Evolutionary conservation across 2,888 invertebrate species (phyloP), one percentile per base, ranked within the genome.

Genomic region (Callimorpha dominula): DNA sequence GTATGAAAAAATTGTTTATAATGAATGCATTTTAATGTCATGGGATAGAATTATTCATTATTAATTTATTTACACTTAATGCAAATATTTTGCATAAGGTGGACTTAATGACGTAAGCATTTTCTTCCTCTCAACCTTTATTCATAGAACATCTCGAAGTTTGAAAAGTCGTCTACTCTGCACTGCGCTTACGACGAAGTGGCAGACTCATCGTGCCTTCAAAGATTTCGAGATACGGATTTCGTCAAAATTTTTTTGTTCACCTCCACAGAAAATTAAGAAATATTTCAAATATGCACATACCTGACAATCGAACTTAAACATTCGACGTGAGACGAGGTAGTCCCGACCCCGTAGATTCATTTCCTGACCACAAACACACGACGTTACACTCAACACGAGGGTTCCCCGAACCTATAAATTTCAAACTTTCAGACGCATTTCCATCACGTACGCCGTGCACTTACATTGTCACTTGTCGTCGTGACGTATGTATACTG

Each of bases 361-460:
- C 31, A 6, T 60, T 60, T 60, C 65, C 9, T 17, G 11, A 65
- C 65, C 65, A 50, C 50, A 65, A 65, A 50, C 43, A 43, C 65
- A 50, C 31, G 15, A 42, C 9, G 31, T 65, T 31, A 15, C 31
- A 1, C 40, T 8, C 14, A 14, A 15, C 7, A 64, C 43, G n/a
- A 43, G 64, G 43, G 5, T n/a, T 43, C 9, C n/a, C n/a, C 4
- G n/a, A n/a, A 65, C 5, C 42, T 14, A 46, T 12, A n/a, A n/a
- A 12, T 60, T 31, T 14, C 60, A 60, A 6, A 60, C 31, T 60
- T 60, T 60, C 31, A 60, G 60, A 31, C 60, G 14, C 14, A 7
- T 31, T 60, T 14, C 20, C 60, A 14, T 60, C 60, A 60, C 60
- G 60, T 60, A 60, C 14, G 12, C 60, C 8, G 43, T 46, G 43